Base-by-base conservation (phyloP, 2,113 vertebrate species). In the Lanius ludovicianus region DNA sequence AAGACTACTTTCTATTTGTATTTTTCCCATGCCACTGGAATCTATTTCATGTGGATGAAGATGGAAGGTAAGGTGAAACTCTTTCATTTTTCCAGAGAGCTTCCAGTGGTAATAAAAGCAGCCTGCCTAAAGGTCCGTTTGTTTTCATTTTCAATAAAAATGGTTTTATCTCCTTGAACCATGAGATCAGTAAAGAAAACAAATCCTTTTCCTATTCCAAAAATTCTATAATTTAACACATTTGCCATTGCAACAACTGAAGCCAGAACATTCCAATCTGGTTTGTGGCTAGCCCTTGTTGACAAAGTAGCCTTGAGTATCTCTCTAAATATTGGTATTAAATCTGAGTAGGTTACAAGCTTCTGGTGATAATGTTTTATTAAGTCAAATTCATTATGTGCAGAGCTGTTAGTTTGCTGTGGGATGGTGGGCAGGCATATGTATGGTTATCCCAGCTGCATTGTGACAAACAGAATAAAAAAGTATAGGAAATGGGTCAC, bases 401-500 rank as follows among this genome's bases (percentile, higher is more conserved):
- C 60, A 63, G 71, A 71, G 49, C 24, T 68, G 41, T 75, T 82
- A 73, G 49, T n/a, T 65, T 73, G 57, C 67, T 86, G 24, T 41
- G 52, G 74, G 79, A 86, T 46, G 39, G 41, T 79, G 41, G 5
- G 8, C 28, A 78, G 42, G 23, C 76, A 31, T 33, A 30, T 74
- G 31, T 81, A 53, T 50, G 27, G 60, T 74, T 95, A 95, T 71
- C 56, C 28, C 76, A 88, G 68, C 80, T 75, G 60, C 47, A 7
- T 7, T 87, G 78, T 75, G 90, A 93, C 90, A 91, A 91, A 96
- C 84, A 70, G 86, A 96, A 69, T 91, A 77, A 97, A 93, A 93
- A 95, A 47, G 35, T 62, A 22, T 64, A 95, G 80, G 83, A 94
- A 97, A 93, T 89, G 79, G 94, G 93, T 97, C 91, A 93, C 46